These are phyloP conservation scores for Spilosoma lubricipeda DNA, from an alignment of 2,888 invertebrate genomes.

Conservation along the genomic window DNA sequence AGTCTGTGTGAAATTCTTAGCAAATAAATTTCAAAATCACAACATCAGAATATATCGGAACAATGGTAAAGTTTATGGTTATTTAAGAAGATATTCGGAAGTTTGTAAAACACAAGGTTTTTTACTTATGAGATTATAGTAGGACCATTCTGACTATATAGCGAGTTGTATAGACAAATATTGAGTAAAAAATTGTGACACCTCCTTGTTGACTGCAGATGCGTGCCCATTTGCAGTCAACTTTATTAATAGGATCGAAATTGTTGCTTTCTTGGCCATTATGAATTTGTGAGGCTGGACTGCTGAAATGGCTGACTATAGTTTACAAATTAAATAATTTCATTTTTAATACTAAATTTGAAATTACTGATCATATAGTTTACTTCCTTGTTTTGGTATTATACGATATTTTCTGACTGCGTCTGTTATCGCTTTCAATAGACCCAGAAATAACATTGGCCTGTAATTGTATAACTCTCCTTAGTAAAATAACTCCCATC, in stretches of 20 bases:
- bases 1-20: background rate
- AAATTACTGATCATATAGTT: background rate
- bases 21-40: background rate
- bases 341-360: background rate
- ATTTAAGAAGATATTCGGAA: background rate
- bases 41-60: background rate
- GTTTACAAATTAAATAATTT: background rate
- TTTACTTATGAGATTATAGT: background rate
- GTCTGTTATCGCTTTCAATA: no score
- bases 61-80: background rate
- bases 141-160: background rate
- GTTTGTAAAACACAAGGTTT: background rate
- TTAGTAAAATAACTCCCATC: background rate
- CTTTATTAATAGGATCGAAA: background rate
- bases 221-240: background rate
- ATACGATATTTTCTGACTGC: no score
- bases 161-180: no score
- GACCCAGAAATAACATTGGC: no score
- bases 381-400: background rate
- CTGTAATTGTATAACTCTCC: no score
- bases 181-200: no score
- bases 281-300: background rate
- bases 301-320: background rate
- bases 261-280: background rate
- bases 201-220: no score